Evolutionary conservation across 1,140 invertebrate genomes (phyloP).

Genomic region (Gryon sp.): DNA sequence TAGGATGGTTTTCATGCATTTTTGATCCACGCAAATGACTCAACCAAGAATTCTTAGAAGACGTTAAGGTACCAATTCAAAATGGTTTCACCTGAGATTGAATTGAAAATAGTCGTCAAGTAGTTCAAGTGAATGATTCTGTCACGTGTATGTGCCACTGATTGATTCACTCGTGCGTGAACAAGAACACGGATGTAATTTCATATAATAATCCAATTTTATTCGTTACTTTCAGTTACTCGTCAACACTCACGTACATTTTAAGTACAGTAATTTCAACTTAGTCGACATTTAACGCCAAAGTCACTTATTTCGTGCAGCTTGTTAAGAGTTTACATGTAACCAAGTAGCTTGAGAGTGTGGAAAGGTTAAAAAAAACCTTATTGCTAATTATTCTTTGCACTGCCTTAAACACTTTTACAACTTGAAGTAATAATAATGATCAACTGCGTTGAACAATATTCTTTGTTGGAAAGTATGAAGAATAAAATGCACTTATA

Average conservation of each 20-base stretch:
- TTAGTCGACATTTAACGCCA: constrained; percentile 55
- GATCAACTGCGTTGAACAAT: constrained; percentile 6
- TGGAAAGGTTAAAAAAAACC: constrained; percentile 44
- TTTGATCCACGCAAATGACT: constrained; percentile 8
- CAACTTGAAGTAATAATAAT: constrained; percentile 42
- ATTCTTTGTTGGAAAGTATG: background rate
- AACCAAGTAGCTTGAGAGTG: constrained; percentile 27
- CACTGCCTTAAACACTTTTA: constrained; percentile 22
- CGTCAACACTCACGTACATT: constrained; percentile 52
- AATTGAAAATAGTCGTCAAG: too few relatives aligned
- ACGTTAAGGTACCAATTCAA: too few relatives aligned
- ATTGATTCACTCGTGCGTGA: constrained; percentile 1
- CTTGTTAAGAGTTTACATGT: constrained; percentile 46
- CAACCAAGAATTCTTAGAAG: constrained; percentile 2
- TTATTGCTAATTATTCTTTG: constrained; percentile 64
- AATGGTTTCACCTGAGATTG: too few relatives aligned
- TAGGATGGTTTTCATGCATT: constrained; percentile 10
- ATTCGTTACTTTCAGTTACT: constrained; percentile 42
- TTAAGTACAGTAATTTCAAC: constrained; percentile 54
- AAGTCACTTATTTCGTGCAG: constrained; percentile 60
- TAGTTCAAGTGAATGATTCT: background rate
- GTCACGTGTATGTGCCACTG: constrained; percentile 15
- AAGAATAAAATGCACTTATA: too few relatives aligned
- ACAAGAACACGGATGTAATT: constrained; percentile 23
- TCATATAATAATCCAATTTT: constrained; percentile 48